phyloP scores from a whole-genome alignment of 2,888 invertebrate species.

The Xestia ashworthii region DNA sequence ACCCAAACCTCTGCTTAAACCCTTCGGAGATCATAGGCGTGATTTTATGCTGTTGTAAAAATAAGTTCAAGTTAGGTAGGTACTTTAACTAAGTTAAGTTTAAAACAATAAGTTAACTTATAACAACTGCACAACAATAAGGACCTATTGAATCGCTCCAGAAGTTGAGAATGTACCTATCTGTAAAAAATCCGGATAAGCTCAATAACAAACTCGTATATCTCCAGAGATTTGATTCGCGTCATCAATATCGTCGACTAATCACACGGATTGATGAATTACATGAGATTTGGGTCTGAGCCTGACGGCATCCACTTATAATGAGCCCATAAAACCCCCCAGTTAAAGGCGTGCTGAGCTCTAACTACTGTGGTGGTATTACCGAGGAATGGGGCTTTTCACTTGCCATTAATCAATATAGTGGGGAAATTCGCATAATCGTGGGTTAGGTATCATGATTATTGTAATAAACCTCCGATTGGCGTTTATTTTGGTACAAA shows the following conservation, averaged over 20 bases:
- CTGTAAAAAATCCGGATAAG: slow-evolving; percentile 36
- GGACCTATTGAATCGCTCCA: not conserved
- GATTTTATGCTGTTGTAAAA: not conserved
- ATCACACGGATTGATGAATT: slow-evolving; percentile 62
- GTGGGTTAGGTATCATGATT: slow-evolving; percentile 45
- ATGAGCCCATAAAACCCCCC: not conserved
- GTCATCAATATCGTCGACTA: slow-evolving; percentile 47
- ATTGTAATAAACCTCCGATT: slow-evolving; percentile 39
- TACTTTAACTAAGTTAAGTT: too few relatives aligned
- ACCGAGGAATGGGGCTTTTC: slow-evolving; percentile 29
- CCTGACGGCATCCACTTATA: not conserved
- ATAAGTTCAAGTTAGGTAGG: not conserved
- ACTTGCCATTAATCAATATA: slow-evolving; percentile 50
- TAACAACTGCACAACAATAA: not conserved
- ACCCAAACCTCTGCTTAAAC: not conserved
- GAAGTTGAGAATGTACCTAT: not conserved
- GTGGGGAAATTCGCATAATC: slow-evolving; percentile 47
- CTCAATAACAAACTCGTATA: slow-evolving; percentile 25
- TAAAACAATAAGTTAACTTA: not conserved
- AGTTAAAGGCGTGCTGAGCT: not conserved
- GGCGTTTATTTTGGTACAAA: slow-evolving; percentile 4
- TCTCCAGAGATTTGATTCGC: slow-evolving; percentile 33
- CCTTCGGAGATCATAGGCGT: not conserved
- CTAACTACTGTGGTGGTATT: slow-evolving; percentile 9
- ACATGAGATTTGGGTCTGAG: slow-evolving; percentile 26